These are phyloP conservation scores for Colletes gigas DNA, from an alignment of 1,140 invertebrate species.

Conservation along the genomic window DNA sequence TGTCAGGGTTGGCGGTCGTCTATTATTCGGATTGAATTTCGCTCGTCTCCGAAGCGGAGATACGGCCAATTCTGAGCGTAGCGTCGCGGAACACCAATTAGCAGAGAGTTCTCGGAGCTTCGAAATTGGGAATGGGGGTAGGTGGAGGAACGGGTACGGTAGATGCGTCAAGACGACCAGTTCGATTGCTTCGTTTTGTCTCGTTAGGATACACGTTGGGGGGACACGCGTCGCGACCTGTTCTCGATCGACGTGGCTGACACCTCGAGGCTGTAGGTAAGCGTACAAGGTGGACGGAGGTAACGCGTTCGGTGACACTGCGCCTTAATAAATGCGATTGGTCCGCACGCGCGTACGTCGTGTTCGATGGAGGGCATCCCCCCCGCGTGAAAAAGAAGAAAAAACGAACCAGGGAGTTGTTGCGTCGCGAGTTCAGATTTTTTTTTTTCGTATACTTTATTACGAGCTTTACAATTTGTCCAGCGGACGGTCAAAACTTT, in stretches of 20 bases:
- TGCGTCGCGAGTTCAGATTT: too few relatives aligned
- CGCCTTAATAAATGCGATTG: conserved; percentile 67
- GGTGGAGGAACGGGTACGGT: conserved; percentile 39
- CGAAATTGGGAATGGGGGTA: conserved; percentile 40
- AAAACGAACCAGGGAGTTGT: not conserved
- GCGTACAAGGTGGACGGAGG: conserved; percentile 62
- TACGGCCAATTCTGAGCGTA: conserved; percentile 22
- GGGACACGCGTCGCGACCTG: conserved; percentile 64
- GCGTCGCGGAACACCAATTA: conserved; percentile 16
- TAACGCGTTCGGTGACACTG: conserved; percentile 63
- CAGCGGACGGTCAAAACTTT: too few relatives aligned
- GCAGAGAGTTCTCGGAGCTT: conserved; percentile 30
- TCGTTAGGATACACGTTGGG: conserved; percentile 64
- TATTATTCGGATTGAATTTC: conserved; percentile 20
- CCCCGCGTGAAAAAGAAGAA: not conserved
- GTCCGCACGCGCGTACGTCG: conserved; percentile 60
- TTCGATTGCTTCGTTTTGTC: conserved; percentile 63
- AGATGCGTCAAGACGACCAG: conserved; percentile 42
- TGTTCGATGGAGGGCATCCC: conserved; percentile 27
- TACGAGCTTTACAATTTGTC: too few relatives aligned
- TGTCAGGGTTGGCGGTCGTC: too few relatives aligned
- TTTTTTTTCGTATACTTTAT: too few relatives aligned
- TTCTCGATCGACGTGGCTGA: conserved; percentile 64
- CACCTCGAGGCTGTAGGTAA: conserved; percentile 58
- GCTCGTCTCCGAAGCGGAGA: not conserved